phyloP scores from a whole-genome alignment of 2,888 invertebrate genomes.

The Limnephilus marmoratus region DNA sequence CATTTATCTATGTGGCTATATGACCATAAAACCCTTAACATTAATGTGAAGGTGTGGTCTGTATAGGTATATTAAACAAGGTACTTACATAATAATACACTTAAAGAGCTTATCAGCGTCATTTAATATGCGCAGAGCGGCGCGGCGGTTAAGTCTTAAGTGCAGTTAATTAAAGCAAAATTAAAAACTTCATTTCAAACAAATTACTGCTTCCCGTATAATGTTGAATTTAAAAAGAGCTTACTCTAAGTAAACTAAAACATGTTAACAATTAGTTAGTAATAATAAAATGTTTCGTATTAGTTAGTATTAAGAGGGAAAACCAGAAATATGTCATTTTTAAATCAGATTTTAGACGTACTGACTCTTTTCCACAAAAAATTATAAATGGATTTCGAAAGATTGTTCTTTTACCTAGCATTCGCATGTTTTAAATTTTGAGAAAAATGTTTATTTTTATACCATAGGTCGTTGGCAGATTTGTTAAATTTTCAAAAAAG shows the following conservation, averaged over 20 bases:
- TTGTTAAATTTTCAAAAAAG: too few relatives aligned
- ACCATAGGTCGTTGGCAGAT: too few relatives aligned
- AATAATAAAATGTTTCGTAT: too few relatives aligned
- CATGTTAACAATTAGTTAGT: neutral
- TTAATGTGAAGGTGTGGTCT: neutral
- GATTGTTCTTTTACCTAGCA: too few relatives aligned
- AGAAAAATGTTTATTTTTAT: too few relatives aligned
- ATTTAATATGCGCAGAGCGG: neutral
- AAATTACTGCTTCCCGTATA: neutral
- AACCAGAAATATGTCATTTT: too few relatives aligned
- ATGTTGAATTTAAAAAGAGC: neutral
- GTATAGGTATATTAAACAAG: constrained; percentile 5
- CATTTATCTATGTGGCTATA: neutral
- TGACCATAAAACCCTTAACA: constrained; percentile 6
- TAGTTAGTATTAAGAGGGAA: too few relatives aligned
- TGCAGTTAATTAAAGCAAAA: neutral
- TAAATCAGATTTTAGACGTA: too few relatives aligned
- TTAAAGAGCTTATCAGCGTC: neutral
- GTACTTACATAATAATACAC: constrained; percentile 6
- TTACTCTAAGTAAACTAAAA: neutral
- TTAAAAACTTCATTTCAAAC: neutral
- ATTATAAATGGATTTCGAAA: too few relatives aligned
- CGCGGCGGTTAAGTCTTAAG: neutral
- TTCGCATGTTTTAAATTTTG: too few relatives aligned
- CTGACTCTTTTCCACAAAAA: too few relatives aligned